Conservation (phyloP, 2,797 vertebrate species). For the Falco naumanni region DNA sequence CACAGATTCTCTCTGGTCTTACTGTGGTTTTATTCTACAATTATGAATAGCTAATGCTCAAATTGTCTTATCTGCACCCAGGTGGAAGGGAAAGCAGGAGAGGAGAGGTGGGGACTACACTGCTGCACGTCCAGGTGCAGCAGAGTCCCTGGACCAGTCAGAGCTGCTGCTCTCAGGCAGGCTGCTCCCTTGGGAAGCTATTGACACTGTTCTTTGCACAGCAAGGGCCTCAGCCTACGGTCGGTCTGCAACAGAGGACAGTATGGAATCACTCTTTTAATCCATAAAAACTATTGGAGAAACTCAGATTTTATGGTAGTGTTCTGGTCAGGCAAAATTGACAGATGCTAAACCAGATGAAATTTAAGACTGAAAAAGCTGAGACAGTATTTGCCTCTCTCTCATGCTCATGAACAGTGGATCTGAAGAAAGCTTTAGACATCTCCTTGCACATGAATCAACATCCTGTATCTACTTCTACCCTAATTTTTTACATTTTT, state of each 20-base stretch:
- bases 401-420: neutral
- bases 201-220: neutral
- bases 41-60: neutral
- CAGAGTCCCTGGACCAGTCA: neutral
- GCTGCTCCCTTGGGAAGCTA: neutral
- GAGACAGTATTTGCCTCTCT: neutral
- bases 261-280: neutral
- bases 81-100: neutral
- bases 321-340: neutral
- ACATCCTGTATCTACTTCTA: neutral
- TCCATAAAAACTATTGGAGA: neutral
- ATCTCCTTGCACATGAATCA: neutral
- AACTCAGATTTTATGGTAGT: neutral
- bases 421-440: neutral
- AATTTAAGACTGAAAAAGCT: neutral
- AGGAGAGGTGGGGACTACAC: neutral
- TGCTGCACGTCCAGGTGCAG: rapidly evolving
- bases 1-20: neutral
- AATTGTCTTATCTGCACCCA: neutral
- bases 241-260: neutral
- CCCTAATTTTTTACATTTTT: neutral
- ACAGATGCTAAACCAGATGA: rapidly evolving
- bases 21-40: neutral
- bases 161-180: neutral
- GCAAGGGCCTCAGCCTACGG: neutral